Conservation (phyloP, 2,797 vertebrate species). For the Acrossocheilus fasciatus region DNA sequence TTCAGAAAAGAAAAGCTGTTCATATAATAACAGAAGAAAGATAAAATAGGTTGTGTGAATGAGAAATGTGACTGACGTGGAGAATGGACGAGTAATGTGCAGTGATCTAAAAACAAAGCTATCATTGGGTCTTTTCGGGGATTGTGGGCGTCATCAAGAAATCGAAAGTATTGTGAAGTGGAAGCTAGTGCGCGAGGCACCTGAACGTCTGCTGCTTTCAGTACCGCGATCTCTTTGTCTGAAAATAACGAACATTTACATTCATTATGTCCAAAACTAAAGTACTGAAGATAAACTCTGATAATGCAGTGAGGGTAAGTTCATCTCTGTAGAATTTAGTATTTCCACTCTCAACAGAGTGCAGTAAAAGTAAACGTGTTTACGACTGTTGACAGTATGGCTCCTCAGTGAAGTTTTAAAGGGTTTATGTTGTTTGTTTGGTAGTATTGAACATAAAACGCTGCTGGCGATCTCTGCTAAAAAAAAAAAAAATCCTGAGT, state of each 20-base stretch:
- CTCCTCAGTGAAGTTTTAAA: background rate
- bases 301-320: slow-evolving; percentile 42
- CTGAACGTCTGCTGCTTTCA: background rate
- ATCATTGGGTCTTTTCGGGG: background rate
- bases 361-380: background rate
- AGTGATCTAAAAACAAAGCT: background rate
- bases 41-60: too few species aligned
- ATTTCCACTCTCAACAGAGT: too few species aligned
- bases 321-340: background rate
- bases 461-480: background rate
- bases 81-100: background rate
- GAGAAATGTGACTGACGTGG: background rate
- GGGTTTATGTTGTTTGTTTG: background rate
- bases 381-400: background rate
- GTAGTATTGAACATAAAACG: background rate
- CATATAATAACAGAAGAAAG: background rate
- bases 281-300: slow-evolving; percentile 35
- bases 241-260: background rate
- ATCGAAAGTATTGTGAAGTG: slow-evolving; percentile 21
- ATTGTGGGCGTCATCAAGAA: slow-evolving; percentile 27
- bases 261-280: slow-evolving; percentile 26
- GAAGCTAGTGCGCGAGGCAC: background rate
- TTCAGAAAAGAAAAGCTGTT: background rate
- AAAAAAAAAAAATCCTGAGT: slow-evolving; percentile 24
- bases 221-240: background rate